Conservation (phyloP, 2,888 invertebrate species). For the Harmothoe impar region DNA sequence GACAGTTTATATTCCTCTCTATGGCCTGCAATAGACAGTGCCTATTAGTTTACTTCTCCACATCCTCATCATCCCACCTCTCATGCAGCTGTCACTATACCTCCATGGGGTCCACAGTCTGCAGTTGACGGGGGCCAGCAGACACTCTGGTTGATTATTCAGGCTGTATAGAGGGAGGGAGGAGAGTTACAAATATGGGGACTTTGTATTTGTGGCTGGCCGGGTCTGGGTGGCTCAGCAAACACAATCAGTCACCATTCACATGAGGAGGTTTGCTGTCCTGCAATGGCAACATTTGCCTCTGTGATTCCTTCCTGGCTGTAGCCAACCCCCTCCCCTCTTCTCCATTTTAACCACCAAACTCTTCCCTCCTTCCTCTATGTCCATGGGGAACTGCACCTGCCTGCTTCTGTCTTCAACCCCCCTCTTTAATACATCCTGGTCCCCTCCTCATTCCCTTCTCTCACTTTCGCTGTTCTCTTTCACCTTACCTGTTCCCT, state of each 20-base stretch:
- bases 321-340: no score
- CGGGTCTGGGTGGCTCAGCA: background rate
- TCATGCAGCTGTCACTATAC: background rate
- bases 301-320: background rate
- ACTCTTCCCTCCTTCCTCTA: no score
- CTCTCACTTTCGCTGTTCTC: no score
- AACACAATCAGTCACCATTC: conserved; percentile 42
- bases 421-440: no score
- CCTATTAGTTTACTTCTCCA: conserved; percentile 29
- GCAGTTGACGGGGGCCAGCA: background rate
- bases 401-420: no score
- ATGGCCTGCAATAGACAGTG: background rate
- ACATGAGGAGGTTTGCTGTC: background rate
- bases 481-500: no score
- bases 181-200: conserved; percentile 31
- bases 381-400: no score
- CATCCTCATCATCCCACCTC: background rate
- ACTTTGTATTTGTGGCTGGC: conserved; percentile 23
- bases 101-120: background rate
- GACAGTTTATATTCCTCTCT: background rate
- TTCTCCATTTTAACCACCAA: no score
- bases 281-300: background rate
- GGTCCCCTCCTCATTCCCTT: no score
- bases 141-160: background rate
- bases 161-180: background rate